Percentiles rank a stretch among this genome's conserved stretches.
Evolutionary conservation across 2,888 invertebrate species (phyloP).

Genomic region (Aleiodes testaceus): DNA sequence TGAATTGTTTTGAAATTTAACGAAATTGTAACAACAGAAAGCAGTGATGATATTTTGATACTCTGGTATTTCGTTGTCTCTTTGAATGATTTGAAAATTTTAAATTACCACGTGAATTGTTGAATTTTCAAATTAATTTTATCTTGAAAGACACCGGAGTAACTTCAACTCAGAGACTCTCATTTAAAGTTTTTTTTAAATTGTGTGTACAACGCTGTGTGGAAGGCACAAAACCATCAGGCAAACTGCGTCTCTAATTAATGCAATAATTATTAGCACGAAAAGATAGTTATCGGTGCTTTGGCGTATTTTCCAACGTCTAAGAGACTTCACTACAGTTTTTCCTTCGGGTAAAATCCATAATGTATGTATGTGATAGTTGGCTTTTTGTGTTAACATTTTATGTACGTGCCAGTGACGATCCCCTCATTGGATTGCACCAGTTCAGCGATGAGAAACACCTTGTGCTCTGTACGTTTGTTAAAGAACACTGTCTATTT

Average conservation of each 20-base stretch:
- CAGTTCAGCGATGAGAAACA: slow-evolving; percentile 37
- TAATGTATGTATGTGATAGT: not conserved
- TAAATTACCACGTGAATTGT: no score
- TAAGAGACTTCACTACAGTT: slow-evolving; percentile 53
- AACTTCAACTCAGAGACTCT: slow-evolving; percentile 9
- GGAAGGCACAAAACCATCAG: slow-evolving; percentile 32
- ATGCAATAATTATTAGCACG: slow-evolving; percentile 69
- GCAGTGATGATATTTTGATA: no score
- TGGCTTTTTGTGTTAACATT: not conserved
- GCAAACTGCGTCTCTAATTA: slow-evolving; percentile 58
- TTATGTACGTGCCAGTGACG: slow-evolving; percentile 19
- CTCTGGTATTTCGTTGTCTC: no score
- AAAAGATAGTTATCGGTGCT: slow-evolving; percentile 64
- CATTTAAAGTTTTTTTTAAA: slow-evolving; percentile 15
- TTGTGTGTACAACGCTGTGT: slow-evolving; percentile 32
- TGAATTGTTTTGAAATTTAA: not conserved
- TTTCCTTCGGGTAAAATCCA: slow-evolving; percentile 52
- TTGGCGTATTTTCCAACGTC: slow-evolving; percentile 58
- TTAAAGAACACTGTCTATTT: not conserved
- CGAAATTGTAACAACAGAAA: no score
- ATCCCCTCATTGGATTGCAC: slow-evolving; percentile 26
- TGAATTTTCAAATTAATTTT: no score
- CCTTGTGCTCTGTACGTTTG: slow-evolving; percentile 18
- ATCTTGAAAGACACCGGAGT: no score
- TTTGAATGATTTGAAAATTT: no score